Base-by-base conservation (phyloP, 2,113 vertebrate species). In the Siniperca knerii region DNA sequence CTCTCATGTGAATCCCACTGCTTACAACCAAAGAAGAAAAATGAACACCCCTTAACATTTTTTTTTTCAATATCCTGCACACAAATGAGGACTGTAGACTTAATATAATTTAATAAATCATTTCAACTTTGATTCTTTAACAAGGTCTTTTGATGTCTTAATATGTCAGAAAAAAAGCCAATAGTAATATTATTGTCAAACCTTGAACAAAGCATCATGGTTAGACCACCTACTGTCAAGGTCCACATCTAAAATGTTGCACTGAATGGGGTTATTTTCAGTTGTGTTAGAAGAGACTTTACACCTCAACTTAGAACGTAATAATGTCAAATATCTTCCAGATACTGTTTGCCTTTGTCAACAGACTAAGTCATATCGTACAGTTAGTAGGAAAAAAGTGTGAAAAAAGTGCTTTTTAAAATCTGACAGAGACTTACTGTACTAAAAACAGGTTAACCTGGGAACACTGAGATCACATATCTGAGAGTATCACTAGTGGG, bases 41-140 rank as follows among this genome's bases (percentile, higher is more conserved):
- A 79, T 81, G 2, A 76, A 68, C 18, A 35, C 6, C 8, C 7
- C 25, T 37, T 40, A 70, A 81, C 23, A 11, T 42, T 37, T 13
- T 2, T 33, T 72, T 79, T 62, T 40, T 69, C 21, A 81, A 74
- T 83, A 69, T 75, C 9, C 42, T 23, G 55, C 40, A 69, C 37
- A 76, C 71, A 79, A 73, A 60, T 3, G 2, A 55, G 20, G 33
- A 42, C 52, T 83, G 69, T 80, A 78, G 50, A 67, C 29, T 77
- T 65, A 44, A 73, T 75, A 68, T 80, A 85, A 82, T 84, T 82
- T 81, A 89, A 87, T 91, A 80, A 92, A 84, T 92, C 79, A 82
- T 82, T 90, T 79, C 29, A 75, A 50, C 64, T 71, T 85, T 70
- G 65, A 77, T 71, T 68, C 21, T 81, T 62, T 54, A 82, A 83